A percentile compares a stretch with the other conserved stretches of the same genome.
Conservation (phyloP, 2,888 invertebrate genomes). For the Drepanosiphum platanoidis region DNA sequence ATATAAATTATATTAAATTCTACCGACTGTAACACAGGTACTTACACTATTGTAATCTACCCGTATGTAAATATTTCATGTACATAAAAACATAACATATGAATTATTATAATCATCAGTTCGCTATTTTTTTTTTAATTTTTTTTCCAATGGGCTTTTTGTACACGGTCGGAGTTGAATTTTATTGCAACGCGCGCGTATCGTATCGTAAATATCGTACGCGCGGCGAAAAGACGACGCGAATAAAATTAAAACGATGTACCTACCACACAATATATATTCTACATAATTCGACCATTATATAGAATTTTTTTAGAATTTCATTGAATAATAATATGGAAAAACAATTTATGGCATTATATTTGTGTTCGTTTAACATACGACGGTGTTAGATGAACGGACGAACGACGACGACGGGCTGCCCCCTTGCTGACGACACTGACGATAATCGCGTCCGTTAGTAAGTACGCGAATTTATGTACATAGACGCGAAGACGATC, state of each 20-base stretch:
- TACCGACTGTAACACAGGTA: neutral
- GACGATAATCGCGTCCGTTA: neutral
- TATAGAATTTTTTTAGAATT: constrained; percentile 22
- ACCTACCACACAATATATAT: neutral
- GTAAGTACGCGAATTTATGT: neutral
- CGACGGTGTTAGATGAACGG: neutral
- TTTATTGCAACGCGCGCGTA: no score
- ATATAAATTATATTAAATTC: neutral
- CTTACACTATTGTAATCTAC: neutral
- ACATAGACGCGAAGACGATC: constrained; percentile 15
- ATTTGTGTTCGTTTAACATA: constrained; percentile 30
- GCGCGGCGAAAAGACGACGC: neutral
- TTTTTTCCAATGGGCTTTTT: constrained; percentile 18
- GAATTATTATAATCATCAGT: neutral
- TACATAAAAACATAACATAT: neutral
- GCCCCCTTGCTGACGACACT: no score
- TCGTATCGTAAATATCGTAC: neutral
- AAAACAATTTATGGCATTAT: constrained; percentile 50
- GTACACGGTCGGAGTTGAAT: constrained; percentile 1
- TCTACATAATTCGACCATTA: constrained; percentile 34
- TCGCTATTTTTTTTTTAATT: neutral
- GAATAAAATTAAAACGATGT: neutral
- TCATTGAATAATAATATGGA: constrained; percentile 21
- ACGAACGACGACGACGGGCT: neutral
- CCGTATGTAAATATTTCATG: neutral